These are phyloP conservation scores for Ips typographus DNA, from an alignment of 1,140 invertebrate species.

Conservation along the genomic window DNA sequence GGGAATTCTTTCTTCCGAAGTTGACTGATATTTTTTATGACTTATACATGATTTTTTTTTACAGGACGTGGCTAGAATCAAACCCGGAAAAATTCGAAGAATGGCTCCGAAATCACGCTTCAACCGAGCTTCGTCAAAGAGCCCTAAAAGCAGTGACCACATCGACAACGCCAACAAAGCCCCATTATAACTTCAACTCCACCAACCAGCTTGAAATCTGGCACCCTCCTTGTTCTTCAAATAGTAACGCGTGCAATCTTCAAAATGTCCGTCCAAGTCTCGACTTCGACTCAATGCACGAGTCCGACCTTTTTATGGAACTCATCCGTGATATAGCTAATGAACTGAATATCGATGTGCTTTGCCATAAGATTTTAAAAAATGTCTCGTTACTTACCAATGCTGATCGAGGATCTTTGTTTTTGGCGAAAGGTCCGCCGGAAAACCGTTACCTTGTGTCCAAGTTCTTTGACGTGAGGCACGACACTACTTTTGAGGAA, in stretches of 20 bases:
- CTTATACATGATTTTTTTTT: not conserved
- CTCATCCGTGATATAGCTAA: constrained; percentile 90
- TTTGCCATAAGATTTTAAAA: constrained; percentile 92
- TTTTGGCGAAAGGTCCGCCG: constrained; percentile 78
- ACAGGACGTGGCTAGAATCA: constrained; percentile 56
- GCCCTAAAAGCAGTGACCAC: constrained; percentile 49
- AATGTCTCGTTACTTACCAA: constrained; percentile 86
- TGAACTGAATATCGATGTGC: constrained; percentile 87
- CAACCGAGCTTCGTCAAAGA: constrained; percentile 60
- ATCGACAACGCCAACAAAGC: constrained; percentile 20
- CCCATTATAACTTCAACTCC: constrained; percentile 65
- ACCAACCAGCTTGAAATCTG: constrained; percentile 81
- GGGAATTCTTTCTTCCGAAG: not conserved
- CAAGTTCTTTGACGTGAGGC: constrained; percentile 89
- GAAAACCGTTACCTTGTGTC: constrained; percentile 80
- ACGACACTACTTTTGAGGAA: constrained; percentile 80
- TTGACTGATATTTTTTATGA: not conserved
- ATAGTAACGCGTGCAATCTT: constrained; percentile 59
- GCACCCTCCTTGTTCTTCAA: constrained; percentile 68
- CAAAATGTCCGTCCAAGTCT: constrained; percentile 47
- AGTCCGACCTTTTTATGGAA: constrained; percentile 88
- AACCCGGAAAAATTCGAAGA: constrained; percentile 64
- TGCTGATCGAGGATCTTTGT: constrained; percentile 84
- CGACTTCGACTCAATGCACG: constrained; percentile 52
- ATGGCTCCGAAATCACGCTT: constrained; percentile 73